Conservation (phyloP, 1,140 invertebrate species). For the Hylaeus anthracinus region DNA sequence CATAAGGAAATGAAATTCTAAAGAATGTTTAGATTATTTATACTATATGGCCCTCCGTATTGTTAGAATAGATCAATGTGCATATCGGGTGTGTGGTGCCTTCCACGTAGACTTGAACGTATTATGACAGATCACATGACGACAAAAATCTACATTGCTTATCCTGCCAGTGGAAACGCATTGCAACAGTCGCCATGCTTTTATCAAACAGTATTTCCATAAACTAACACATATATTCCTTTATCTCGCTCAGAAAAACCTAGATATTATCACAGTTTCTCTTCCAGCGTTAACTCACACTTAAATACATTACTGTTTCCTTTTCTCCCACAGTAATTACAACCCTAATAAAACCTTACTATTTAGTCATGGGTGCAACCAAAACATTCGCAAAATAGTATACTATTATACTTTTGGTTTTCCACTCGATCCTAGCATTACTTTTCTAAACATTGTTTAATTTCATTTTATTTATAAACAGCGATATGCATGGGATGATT, state of each 20-base stretch:
- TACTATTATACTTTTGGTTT: background rate
- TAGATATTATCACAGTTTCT: constrained; percentile 57
- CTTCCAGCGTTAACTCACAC: constrained; percentile 55
- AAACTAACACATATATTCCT: background rate
- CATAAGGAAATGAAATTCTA: constrained; percentile 36
- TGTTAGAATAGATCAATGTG: too few species aligned
- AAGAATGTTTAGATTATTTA: constrained; percentile 31
- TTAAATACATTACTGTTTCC: constrained; percentile 48
- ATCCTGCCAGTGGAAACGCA: too few species aligned
- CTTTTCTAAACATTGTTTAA: background rate
- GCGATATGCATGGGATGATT: too few species aligned
- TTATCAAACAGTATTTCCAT: too few species aligned
- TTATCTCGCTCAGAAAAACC: constrained; percentile 46
- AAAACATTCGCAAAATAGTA: constrained; percentile 22
- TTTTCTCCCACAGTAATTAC: constrained; percentile 26
- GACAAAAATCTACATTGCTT: too few species aligned
- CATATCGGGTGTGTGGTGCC: too few species aligned
- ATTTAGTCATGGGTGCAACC: background rate
- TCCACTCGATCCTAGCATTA: too few species aligned
- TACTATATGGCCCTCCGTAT: constrained; percentile 14
- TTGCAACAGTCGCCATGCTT: too few species aligned
- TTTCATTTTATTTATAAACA: too few species aligned
- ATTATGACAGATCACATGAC: too few species aligned
- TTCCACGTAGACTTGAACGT: too few species aligned
- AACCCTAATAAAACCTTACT: constrained; percentile 22